phyloP scores from a whole-genome alignment of 1,140 invertebrate species.

The Trichogramma pretiosum region DNA sequence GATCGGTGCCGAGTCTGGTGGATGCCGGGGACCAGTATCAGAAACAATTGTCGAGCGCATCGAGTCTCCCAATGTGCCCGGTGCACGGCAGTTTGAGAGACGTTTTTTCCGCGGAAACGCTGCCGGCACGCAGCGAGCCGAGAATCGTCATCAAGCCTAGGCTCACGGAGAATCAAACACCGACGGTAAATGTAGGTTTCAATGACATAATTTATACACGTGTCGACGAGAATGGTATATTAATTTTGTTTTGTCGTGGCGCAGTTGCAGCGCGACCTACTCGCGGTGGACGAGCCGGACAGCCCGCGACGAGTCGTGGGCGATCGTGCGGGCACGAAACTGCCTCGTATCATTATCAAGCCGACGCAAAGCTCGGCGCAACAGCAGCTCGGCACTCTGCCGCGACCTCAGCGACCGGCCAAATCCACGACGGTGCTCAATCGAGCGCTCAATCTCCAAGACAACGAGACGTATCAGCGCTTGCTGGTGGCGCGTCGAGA shows the following conservation, averaged over 20 bases:
- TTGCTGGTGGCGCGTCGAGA: conserved; percentile 13
- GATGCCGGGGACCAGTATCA: background rate
- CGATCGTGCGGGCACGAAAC: conserved; percentile 21
- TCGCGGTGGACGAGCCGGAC: conserved; percentile 2
- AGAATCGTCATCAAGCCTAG: conserved; percentile 26
- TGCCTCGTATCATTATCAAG: conserved; percentile 46
- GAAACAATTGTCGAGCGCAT: background rate
- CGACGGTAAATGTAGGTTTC: no score
- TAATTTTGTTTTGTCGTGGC: no score
- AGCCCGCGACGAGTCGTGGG: background rate
- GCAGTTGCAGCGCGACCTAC: no score
- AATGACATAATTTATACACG: no score
- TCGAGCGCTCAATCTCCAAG: background rate
- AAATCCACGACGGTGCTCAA: background rate
- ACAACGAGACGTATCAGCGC: conserved; percentile 14
- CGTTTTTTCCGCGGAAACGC: no score
- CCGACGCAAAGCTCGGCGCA: conserved; percentile 27
- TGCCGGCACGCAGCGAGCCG: conserved; percentile 20
- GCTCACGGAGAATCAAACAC: background rate
- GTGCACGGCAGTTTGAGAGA: conserved; percentile 26
- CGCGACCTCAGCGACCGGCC: background rate
- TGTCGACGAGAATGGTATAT: no score
- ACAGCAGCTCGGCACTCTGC: background rate
- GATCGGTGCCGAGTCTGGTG: conserved; percentile 15
- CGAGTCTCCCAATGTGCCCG: conserved; percentile 23